phyloP scores from a whole-genome alignment of 2,113 vertebrate genomes.

The Ibidorhyncha struthersii region DNA sequence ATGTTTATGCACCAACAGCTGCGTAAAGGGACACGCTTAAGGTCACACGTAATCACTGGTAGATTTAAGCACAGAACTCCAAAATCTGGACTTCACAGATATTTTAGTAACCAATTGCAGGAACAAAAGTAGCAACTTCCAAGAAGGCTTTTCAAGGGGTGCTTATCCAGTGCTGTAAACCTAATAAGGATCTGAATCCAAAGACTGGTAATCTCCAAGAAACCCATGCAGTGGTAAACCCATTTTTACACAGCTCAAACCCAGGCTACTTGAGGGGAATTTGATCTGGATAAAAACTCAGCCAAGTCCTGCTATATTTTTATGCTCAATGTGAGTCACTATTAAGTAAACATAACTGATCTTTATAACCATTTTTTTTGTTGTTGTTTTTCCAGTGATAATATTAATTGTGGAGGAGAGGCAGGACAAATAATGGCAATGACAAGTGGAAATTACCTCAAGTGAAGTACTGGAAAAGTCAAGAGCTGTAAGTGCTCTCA shows the following conservation, averaged over 20 bases:
- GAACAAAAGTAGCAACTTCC: not conserved
- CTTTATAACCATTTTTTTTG: not conserved
- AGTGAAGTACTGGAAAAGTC: not conserved
- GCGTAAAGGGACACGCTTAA: no score
- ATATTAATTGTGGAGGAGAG: not conserved
- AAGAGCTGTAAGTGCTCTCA: not conserved
- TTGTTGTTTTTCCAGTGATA: not conserved
- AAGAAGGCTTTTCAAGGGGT: not conserved
- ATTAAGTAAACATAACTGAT: not conserved
- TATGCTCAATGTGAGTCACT: not conserved
- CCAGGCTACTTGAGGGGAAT: not conserved
- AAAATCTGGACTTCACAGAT: no score
- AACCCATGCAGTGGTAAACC: not conserved
- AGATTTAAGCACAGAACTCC: not conserved
- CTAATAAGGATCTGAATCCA: not conserved
- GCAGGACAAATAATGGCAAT: not conserved
- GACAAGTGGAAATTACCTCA: not conserved
- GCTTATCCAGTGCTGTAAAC: not conserved
- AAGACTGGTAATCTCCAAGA: not conserved
- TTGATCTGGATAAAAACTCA: not conserved
- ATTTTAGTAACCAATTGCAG: no score
- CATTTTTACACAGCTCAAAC: not conserved
- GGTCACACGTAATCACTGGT: rapidly evolving
- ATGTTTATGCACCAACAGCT: not conserved
- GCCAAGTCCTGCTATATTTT: not conserved